Conservation (phyloP, 2,888 invertebrate genomes). For the Choreutis nemorana region DNA sequence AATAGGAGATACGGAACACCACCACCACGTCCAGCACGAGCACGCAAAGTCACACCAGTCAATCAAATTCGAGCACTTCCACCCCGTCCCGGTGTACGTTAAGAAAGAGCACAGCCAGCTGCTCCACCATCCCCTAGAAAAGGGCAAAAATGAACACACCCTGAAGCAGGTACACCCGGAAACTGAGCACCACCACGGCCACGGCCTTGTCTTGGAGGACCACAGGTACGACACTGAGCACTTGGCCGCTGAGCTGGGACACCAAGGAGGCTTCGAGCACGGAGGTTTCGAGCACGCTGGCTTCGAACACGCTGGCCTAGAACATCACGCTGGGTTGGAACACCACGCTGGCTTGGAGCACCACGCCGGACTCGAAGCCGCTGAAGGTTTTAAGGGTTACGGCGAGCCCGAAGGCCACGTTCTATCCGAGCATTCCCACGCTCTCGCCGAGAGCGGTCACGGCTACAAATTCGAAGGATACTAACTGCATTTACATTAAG, state of each 20-base stretch:
- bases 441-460: constrained; percentile 36
- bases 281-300: constrained; percentile 17
- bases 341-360: constrained; percentile 42
- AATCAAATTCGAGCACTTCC: constrained; percentile 74
- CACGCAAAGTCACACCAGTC: constrained; percentile 76
- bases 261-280: constrained; percentile 27
- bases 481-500: constrained; percentile 30
- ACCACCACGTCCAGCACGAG: constrained; percentile 69
- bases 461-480: constrained; percentile 49
- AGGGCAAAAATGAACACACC: constrained; percentile 68
- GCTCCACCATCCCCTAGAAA: constrained; percentile 70
- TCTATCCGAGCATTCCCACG: constrained; percentile 32
- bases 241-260: constrained; percentile 18
- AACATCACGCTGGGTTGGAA: constrained; percentile 30
- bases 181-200: constrained; percentile 64
- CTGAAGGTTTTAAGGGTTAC: no score
- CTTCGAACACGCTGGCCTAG: constrained; percentile 15
- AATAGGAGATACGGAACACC: constrained; percentile 60
- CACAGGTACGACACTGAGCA: constrained; percentile 56
- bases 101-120: constrained; percentile 73
- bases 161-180: constrained; percentile 69
- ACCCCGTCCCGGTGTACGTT: constrained; percentile 73
- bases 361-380: constrained; percentile 37
- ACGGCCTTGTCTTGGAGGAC: constrained; percentile 68
- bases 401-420: constrained; percentile 38